phyloP scores from a whole-genome alignment of 2,797 vertebrate species.

The Mormyrus proboscirostris region DNA sequence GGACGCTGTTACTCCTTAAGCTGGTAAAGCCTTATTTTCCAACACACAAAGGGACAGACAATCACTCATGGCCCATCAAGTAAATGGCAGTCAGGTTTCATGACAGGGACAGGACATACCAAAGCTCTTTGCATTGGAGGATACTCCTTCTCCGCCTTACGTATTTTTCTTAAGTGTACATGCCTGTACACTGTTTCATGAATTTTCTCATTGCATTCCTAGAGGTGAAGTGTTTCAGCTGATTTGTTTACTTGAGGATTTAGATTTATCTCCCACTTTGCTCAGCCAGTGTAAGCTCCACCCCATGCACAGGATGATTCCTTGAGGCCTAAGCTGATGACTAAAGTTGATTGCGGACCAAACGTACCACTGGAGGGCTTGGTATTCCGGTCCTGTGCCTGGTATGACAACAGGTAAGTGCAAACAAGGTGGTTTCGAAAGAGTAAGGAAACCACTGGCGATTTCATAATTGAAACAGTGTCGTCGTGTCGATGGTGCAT shows the following conservation, averaged over 20 bases:
- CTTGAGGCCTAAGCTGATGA: background rate
- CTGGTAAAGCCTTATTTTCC: background rate
- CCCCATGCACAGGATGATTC: background rate
- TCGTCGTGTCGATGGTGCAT: background rate
- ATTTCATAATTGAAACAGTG: background rate
- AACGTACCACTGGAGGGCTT: background rate
- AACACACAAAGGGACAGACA: conserved; percentile 3
- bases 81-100: background rate
- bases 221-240: background rate
- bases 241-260: background rate
- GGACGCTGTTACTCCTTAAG: conserved; percentile 36
- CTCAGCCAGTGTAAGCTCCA: background rate
- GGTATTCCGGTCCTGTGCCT: background rate
- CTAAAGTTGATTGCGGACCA: background rate
- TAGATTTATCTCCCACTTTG: background rate
- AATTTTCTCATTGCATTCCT: background rate
- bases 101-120: background rate
- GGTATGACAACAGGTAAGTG: background rate
- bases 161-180: background rate
- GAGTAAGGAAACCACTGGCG: background rate
- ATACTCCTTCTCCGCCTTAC: background rate
- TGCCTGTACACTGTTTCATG: background rate
- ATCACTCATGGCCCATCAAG: background rate
- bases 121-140: background rate
- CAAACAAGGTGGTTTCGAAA: background rate